Conservation (phyloP, 2,113 vertebrate species). For the Channa maculata region DNA sequence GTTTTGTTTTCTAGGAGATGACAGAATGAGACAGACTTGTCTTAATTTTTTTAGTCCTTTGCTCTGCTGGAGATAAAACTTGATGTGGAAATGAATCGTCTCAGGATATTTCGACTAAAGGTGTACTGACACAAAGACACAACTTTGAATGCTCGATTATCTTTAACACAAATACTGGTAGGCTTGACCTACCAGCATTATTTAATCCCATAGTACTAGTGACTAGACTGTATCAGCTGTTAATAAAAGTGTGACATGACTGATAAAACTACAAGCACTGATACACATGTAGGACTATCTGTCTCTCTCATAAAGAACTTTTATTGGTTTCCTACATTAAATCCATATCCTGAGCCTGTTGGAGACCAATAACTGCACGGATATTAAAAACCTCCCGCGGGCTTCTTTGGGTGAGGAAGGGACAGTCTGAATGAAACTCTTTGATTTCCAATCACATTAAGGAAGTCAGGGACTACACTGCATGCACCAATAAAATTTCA, state of each 20-base stretch:
- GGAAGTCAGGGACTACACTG: conserved; percentile 68
- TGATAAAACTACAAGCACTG: conserved; percentile 45
- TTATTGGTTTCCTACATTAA: conserved; percentile 67
- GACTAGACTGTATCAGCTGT: conserved; percentile 16
- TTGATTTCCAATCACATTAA: conserved; percentile 74
- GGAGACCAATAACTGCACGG: conserved; percentile 58
- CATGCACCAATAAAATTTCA: conserved; percentile 69
- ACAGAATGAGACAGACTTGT: conserved; percentile 1
- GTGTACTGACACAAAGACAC: neutral
- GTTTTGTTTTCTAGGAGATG: conserved; percentile 21
- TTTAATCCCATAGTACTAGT: conserved; percentile 19
- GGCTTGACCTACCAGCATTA: conserved; percentile 8
- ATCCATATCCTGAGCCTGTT: conserved; percentile 47
- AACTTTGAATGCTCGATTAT: conserved; percentile 4
- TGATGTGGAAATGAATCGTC: conserved; percentile 28
- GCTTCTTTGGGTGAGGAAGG: conserved; percentile 66
- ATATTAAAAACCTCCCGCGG: conserved; percentile 25
- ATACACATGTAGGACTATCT: conserved; percentile 35
- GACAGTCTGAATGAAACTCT: conserved; percentile 49
- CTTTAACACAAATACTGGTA: neutral
- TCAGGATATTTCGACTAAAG: conserved; percentile 21
- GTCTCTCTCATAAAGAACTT: conserved; percentile 54
- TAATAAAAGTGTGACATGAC: conserved; percentile 35
- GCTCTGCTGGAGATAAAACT: conserved; percentile 10
- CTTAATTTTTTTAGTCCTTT: conserved; percentile 33